phyloP scores from a whole-genome alignment of 1,140 invertebrate genomes.

The Papilio dardanus region DNA sequence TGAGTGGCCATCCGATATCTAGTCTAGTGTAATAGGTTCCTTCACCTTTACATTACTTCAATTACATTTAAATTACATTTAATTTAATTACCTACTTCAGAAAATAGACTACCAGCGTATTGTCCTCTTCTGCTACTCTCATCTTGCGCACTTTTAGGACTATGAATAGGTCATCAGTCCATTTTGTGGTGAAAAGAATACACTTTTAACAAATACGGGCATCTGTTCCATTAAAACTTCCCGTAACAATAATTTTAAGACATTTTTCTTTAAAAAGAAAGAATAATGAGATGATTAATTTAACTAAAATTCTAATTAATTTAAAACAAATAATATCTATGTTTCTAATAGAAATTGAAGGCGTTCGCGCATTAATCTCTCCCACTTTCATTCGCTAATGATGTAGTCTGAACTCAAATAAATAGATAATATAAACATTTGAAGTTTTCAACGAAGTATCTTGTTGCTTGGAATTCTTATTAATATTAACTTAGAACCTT shows the following conservation, averaged over 20 bases:
- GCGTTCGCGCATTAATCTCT: not conserved
- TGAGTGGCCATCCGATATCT: slow-evolving; percentile 38
- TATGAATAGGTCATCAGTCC: not conserved
- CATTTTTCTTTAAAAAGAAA: not conserved
- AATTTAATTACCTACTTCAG: not conserved
- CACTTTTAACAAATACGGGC: not conserved
- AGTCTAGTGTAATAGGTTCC: slow-evolving; percentile 30
- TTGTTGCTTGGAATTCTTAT: not conserved
- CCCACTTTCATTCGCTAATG: not conserved
- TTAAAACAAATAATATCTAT: not conserved
- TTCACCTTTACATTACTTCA: not conserved
- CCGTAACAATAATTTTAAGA: not conserved
- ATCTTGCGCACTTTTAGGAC: not conserved
- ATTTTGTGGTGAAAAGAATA: not conserved
- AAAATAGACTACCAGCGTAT: not conserved
- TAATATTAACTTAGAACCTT: not conserved
- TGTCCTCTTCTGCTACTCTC: not conserved
- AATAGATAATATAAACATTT: not conserved
- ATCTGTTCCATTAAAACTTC: not conserved
- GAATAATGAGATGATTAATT: not conserved
- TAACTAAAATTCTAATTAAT: not conserved
- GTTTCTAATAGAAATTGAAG: not conserved
- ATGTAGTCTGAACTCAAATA: not conserved
- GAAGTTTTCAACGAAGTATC: not conserved
- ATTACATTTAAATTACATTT: not conserved